Percentiles rank a stretch among this genome's conserved stretches.
Conservation (phyloP, 2,797 vertebrate species). For the Ctenochaetus hawaiiensis region DNA sequence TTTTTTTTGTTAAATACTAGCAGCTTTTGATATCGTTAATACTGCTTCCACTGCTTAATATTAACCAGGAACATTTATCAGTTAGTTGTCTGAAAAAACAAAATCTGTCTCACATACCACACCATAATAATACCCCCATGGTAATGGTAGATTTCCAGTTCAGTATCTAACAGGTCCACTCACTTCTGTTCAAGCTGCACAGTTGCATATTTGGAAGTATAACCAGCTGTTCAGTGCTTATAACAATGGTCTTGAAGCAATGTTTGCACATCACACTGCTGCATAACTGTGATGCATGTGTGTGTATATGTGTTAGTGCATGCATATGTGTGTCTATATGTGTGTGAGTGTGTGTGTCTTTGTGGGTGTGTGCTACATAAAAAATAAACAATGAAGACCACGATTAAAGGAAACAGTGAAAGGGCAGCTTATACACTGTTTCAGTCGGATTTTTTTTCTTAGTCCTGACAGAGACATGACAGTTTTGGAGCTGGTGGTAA, state of each 20-base stretch:
- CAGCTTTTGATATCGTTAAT: neutral
- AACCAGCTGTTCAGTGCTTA: conserved; percentile 16
- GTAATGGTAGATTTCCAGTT: neutral
- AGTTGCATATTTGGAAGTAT: neutral
- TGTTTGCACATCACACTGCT: neutral
- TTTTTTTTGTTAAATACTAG: conserved; percentile 1
- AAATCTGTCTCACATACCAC: conserved; percentile 1
- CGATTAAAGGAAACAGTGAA: conserved; percentile 4
- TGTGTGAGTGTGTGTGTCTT: neutral
- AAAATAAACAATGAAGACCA: conserved; percentile 19
- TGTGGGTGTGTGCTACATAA: neutral
- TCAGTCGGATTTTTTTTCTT: conserved; percentile 60
- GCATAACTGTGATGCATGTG: too few species aligned
- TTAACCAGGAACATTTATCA: neutral
- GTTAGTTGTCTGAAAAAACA: neutral
- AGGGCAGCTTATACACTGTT: conserved; percentile 39
- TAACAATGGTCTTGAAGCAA: neutral
- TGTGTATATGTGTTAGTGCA: neutral
- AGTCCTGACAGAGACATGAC: conserved; percentile 47
- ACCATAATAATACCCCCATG: neutral
- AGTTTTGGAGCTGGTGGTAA: conserved; percentile 40
- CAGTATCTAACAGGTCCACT: neutral
- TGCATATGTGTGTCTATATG: neutral
- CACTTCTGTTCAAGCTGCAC: conserved; percentile 4
- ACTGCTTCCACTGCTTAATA: conserved; percentile 3